phyloP scores from a whole-genome alignment of 2,888 invertebrate genomes.

The Apamea crenata region DNA sequence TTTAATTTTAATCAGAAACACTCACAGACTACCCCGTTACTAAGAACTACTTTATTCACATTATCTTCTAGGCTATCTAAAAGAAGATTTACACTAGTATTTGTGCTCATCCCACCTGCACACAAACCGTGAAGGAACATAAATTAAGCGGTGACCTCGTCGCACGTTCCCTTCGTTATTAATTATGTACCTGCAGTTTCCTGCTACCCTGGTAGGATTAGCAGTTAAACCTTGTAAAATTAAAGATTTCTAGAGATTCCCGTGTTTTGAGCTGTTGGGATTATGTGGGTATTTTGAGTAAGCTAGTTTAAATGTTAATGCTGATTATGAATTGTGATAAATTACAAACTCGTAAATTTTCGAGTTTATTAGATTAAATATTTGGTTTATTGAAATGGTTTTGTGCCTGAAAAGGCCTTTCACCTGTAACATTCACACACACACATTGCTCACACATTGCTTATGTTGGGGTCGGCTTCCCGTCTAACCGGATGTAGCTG shows the following conservation, averaged over 20 bases:
- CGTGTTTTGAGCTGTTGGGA: conserved; percentile 28
- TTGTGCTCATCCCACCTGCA: conserved; percentile 3
- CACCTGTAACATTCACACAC: neutral
- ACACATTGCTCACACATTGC: too few relatives aligned
- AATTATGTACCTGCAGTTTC: conserved; percentile 58
- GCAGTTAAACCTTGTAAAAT: conserved; percentile 45
- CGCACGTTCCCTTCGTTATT: conserved; percentile 41
- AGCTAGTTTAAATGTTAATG: neutral
- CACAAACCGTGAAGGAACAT: conserved; percentile 45
- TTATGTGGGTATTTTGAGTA: conserved; percentile 11
- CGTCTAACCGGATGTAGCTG: too few relatives aligned
- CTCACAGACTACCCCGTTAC: neutral
- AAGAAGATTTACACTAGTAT: neutral
- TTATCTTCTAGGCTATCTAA: too few relatives aligned
- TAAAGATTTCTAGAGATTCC: conserved; percentile 44
- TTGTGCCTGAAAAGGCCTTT: neutral
- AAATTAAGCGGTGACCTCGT: conserved; percentile 52
- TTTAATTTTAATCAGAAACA: too few relatives aligned
- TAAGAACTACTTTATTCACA: neutral
- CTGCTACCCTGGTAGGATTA: conserved; percentile 40
- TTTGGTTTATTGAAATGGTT: neutral
- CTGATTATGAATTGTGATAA: conserved; percentile 3
- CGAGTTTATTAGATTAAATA: too few relatives aligned
- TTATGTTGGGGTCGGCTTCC: too few relatives aligned
- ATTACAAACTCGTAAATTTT: neutral